Conservation (phyloP, 2,797 vertebrate species). For the Diplodus puntazzo region DNA sequence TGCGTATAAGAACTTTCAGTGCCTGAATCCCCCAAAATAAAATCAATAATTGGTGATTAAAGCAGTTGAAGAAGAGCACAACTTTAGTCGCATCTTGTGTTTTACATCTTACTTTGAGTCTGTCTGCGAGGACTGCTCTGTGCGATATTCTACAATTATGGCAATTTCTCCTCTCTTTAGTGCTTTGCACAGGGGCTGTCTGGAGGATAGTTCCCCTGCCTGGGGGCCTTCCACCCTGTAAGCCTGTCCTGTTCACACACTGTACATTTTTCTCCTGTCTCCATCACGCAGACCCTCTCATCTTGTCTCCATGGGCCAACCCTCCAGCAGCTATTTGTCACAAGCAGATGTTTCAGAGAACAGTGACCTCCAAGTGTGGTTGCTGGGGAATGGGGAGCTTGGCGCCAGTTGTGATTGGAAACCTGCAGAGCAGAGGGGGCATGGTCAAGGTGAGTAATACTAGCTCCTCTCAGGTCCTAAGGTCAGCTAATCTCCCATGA, state of each 20-base stretch:
- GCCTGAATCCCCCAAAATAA: conserved; percentile 23
- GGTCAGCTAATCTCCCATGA: conserved; percentile 75
- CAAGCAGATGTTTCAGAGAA: conserved; percentile 72
- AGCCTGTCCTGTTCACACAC: conserved; percentile 39
- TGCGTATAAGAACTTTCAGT: conserved; percentile 39
- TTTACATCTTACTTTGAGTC: conserved; percentile 26
- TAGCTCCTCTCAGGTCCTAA: conserved; percentile 51
- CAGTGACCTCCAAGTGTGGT: conserved; percentile 65
- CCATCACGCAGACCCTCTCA: conserved; percentile 46
- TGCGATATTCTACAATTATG: conserved; percentile 21
- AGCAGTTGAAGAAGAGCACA: conserved; percentile 23
- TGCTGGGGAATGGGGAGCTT: conserved; percentile 53
- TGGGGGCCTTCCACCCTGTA: conserved; percentile 19
- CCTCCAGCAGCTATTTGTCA: conserved; percentile 77
- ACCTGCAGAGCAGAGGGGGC: conserved; percentile 57
- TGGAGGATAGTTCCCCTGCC: conserved; percentile 31
- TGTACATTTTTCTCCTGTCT: conserved; percentile 47
- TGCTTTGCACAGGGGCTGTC: conserved; percentile 29
- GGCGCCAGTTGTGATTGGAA: conserved; percentile 71
- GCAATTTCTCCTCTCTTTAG: conserved; percentile 25
- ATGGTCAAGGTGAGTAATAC: conserved; percentile 73
- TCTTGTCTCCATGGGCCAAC: conserved; percentile 51
- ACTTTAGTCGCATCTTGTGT: conserved; percentile 23
- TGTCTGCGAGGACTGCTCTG: background rate
- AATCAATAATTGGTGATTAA: conserved; percentile 49